Evolutionary conservation across 2,888 invertebrate genomes (phyloP), one percentile per base, ranked within the genome.

Genomic region (Cheilosia variabilis): DNA sequence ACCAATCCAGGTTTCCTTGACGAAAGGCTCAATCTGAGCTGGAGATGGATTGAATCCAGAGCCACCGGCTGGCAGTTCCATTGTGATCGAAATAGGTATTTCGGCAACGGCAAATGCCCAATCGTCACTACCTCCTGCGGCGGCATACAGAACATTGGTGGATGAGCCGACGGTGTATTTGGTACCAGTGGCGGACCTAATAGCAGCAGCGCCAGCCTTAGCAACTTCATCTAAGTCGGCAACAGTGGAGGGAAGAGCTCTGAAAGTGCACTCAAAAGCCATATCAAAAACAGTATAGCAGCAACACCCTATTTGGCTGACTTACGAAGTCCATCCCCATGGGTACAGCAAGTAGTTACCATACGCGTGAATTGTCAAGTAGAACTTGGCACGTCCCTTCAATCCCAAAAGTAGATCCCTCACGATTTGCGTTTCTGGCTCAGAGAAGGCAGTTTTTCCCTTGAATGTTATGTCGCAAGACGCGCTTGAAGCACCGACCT

Each of bases 351-450:
- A 88, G 87, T 93, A 94, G 88, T 94, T 93, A 31, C 96, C 96
- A 88, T 95, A 95, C 10, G 96, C 95, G 90, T 97, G 96, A 41
- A 96, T 92, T 6, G 95, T 94, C 81, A 96, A 89, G 90, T 95
- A 96, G 84, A 94, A 92, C 88, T 94, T 93, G 57, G 94, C 92
- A 15, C 92, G 90, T 10, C 92, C 91, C 4, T 90, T 91, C 13
- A 93, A 89, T 0, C 89, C 87, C 53, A 92, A 84, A 62, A 96
- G 91, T 55, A 94, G 93, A 84, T 95, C 93, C 17, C 94, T 92
- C 1, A 96, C 88, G 87, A 91, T 92, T 71, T 90, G 89, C 0
- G 94, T 94, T 91, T 96, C 96, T 0, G 93, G 92, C 89, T 96
- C 95, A 0, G 95, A 95, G 92, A 95, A 95, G 2, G 95, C 90